Base-by-base conservation (phyloP, 2,797 vertebrate species). In the Tragelaphus oryx region DNA sequence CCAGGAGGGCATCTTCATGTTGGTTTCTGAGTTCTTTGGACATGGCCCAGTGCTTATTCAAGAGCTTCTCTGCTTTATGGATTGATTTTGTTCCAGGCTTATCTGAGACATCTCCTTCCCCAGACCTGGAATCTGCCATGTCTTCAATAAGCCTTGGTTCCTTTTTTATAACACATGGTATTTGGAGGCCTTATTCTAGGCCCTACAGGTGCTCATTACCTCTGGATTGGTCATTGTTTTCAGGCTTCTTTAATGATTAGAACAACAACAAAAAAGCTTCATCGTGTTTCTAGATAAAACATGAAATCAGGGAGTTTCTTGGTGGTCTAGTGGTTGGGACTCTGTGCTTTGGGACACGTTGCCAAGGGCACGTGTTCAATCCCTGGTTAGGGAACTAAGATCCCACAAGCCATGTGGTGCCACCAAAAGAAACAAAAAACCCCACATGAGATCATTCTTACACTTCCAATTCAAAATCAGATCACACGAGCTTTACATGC, bases 1-100 rank as follows among this genome's bases (percentile, higher is more conserved):
- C 22, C 48, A 68, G 37, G 57, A 37, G 33, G 87, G 5, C 30
- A 44, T 95, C 52, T 90, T 95, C 54, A 92, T 5, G 57, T 59
- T 92, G 91, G 10, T n/a, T 87, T 71, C 55, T 83, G 57, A 94
- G 80, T 52, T 62, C 76, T 91, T 96, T 95, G 71, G 28, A 44
- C 78, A 81, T 87, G 55, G 74, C 41, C 46, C 46, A 74, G n/a
- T 86, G 76, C 85, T 87, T 82, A 65, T 75, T 90, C 41, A 50
- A 50, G 89, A 87, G 41, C 48, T 87, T 89, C 46, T 87, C 28
- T 88, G 62, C 44, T 60, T 90, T 93, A 28, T 57, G 74, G 41
- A 20, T 87, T 92, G 44, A 82, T 81, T 50, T 44, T 60, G 30
- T 87, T 75, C 55, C 3, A 59, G 71, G 14, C 8, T 95, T 59